Conservation (phyloP, 2,797 vertebrate species). For the Synaphobranchus kaupii region DNA sequence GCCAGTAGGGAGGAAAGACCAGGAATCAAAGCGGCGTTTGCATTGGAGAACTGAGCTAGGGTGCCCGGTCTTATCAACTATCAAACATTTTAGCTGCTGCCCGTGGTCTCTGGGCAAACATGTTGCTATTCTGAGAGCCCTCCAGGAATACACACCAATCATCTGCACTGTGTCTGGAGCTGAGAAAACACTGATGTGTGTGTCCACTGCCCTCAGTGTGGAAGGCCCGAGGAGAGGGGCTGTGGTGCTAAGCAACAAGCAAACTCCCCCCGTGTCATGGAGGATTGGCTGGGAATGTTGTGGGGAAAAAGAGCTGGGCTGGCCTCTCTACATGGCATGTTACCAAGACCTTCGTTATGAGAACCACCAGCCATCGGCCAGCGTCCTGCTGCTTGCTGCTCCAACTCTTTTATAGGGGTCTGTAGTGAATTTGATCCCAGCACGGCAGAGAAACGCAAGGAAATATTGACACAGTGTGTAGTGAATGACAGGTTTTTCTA, state of each 20-base stretch:
- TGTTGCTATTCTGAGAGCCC: slow-evolving; percentile 65
- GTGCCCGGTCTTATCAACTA: slow-evolving; percentile 37
- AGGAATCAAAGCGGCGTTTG: slow-evolving; percentile 8
- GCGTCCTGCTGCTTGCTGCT: neutral
- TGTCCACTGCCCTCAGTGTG: neutral
- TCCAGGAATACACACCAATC: slow-evolving; percentile 70
- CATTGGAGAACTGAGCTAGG: neutral
- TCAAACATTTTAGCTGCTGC: slow-evolving; percentile 35
- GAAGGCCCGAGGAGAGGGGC: neutral
- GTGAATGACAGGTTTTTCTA: neutral
- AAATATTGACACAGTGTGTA: neutral
- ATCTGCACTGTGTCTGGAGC: slow-evolving; percentile 33
- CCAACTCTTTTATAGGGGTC: neutral
- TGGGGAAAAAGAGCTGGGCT: neutral
- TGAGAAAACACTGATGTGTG: slow-evolving; percentile 23
- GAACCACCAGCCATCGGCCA: neutral
- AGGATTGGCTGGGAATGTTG: neutral
- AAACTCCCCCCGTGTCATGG: slow-evolving; percentile 4
- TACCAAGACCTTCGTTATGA: neutral
- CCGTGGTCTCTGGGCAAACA: slow-evolving; percentile 66
- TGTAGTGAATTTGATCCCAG: neutral
- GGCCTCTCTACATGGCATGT: neutral
- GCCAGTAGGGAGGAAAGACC: neutral
- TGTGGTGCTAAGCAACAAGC: neutral
- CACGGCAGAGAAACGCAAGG: neutral